A percentile compares a stretch with the other conserved stretches of the same genome.
These are phyloP conservation scores for Geococcyx californianus DNA, from an alignment of 2,113 vertebrate genomes.

Conservation along the genomic window DNA sequence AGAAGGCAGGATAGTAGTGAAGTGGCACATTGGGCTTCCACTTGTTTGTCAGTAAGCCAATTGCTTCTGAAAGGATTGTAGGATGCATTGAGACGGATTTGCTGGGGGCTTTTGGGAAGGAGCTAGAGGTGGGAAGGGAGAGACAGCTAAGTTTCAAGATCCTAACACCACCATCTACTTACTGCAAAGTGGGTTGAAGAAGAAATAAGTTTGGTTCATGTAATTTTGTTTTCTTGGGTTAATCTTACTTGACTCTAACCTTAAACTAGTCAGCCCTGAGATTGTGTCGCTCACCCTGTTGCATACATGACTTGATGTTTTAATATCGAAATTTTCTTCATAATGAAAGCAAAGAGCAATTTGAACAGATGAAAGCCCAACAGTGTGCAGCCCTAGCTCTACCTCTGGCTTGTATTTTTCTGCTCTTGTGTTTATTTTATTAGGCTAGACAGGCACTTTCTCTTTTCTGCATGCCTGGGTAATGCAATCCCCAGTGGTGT, in stretches of 20 bases:
- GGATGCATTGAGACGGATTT: background rate
- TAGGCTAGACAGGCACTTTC: conserved; percentile 37
- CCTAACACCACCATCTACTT: background rate
- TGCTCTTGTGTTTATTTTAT: background rate
- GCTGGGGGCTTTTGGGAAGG: background rate
- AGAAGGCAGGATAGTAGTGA: background rate
- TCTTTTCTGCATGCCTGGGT: conserved; percentile 47
- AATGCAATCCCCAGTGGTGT: conserved; percentile 43
- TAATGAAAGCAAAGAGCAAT: background rate
- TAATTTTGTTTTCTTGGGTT: background rate
- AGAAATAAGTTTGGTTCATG: background rate
- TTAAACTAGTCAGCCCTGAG: background rate
- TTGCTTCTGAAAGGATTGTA: background rate
- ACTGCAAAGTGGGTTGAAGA: background rate
- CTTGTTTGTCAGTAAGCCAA: background rate
- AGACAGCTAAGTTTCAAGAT: background rate
- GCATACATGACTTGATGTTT: background rate
- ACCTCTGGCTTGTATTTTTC: background rate
- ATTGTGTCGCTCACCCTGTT: background rate
- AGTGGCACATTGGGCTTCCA: background rate
- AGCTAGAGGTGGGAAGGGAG: background rate
- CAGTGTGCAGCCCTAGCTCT: background rate
- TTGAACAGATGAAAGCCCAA: background rate
- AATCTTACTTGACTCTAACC: background rate
- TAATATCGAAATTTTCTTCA: background rate